Base-by-base conservation (phyloP, 1,140 invertebrate species). In the Drosophila murphyi region DNA sequence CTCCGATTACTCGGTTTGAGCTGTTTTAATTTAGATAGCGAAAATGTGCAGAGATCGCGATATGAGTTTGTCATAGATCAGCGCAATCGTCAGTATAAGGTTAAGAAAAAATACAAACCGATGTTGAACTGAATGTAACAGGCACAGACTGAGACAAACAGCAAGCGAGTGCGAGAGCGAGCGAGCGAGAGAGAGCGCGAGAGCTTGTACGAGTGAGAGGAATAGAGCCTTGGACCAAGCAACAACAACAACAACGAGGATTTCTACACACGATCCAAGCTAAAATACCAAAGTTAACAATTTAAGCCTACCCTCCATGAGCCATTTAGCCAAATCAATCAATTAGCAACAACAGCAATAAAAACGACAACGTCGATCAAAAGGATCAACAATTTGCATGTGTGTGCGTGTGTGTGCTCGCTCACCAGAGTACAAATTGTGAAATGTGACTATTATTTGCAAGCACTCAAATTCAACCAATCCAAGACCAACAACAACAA, bases 41-140 rank as follows among this genome's bases (percentile, higher is more conserved):
- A 92, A 91, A 92, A 92, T 92, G 92, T 92, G 92, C 92, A 92
- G 92, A 92, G 92, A 92, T 92, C 92, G 92, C 87, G 92, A 92
- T 92, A 92, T 92, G 92, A 90, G 79, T 90, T 92, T 79, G 86
- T 89, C 80, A 85, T 92, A 92, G 91, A 92, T 91, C 90, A 91
- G 76, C 91, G 88, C 57, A 92, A 92, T 79, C 91, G 91, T 56
- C 91, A 91, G 59, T 92, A 92, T 55, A 92, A 92, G 85, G 90
- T 92, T 64, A 92, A 92, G 91, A 92, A 92, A 92, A 92, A 92
- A 92, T 89, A 83, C 57, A 90, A 91, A 61, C 62, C 82, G 8
- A 90, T 90, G 77, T 65, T 77, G 52, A 62, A 82, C 61, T 85
- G 67, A 67, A 69, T 56, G 41, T 7, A 51, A 52, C 57, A 12